Evolutionary conservation across 2,888 invertebrate genomes (phyloP), one percentile per base, ranked within the genome.

Genomic region (Apodemia zela): DNA sequence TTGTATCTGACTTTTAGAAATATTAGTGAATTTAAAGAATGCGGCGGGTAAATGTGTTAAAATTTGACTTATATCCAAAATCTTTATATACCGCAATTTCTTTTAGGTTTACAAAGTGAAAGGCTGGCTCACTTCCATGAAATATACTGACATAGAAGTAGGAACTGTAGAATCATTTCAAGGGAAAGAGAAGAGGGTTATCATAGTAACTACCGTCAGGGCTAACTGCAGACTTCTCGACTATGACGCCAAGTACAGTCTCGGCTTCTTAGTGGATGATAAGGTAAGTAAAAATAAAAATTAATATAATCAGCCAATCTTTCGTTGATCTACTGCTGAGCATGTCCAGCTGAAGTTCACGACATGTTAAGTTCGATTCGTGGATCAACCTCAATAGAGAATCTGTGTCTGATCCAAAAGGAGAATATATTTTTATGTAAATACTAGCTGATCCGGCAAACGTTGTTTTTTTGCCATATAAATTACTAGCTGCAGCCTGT

Each of bases 151-250:
- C 5, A 87, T 96, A 8, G 94, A 94, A 73, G 94, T 95, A 60
- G 98, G 97, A 0, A 96, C 97, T 0, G 96, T 97, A 1, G 98
- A 98, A 82, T 94, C 95, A 47, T 98, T 97, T 82, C 98, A 98
- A 82, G 98, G 98, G 0, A 95, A 96, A 69, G 98, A 98, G 82
- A 95, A 95, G 76, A 89, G 94, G 11, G 94, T 97, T 2, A 96
- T 98, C 60, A 94, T 98, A 8, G 93, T 97, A 62, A 95, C 96
- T 0, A 97, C 97, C 0, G 98, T 96, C 11, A 92, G 97, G 38
- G 95, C 95, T 3, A 93, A 93, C 76, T 84, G 89, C 67, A 69
- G 71, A 45, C 66, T 75, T 10, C 63, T 75, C 33, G 82, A 91
- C 62, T 89, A 93, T 70, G 93, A 94, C 74, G 85, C 85, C 0